Base-by-base conservation (phyloP, 2,113 vertebrate species). In the Chamaea fasciata region DNA sequence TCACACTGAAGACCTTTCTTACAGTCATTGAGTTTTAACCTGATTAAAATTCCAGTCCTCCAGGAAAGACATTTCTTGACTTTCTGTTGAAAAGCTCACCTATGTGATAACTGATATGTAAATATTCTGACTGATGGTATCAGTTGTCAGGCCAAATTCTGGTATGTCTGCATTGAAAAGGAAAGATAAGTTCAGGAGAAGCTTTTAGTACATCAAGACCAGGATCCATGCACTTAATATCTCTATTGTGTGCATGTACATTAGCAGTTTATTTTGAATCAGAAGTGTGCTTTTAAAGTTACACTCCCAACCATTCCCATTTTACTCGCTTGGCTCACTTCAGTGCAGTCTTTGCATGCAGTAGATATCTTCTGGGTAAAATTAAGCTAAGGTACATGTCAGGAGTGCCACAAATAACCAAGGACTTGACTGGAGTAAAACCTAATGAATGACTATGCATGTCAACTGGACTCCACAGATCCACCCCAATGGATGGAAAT, bases 251-350 rank as follows among this genome's bases (percentile, higher is more conserved):
- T 41, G 7, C 24, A 41, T 33, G 19, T n/a, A 33, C 15, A n/a
- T 49, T 31, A 73, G 20, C 42, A 64, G 30, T 22, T 68, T 76
- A 14, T 63, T 80, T 76, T 80, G 35, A 68, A 53, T 20, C 23
- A 42, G 35, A 71, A 56, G 2, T 13, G 2, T 64, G 11, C 10
- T 73, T 93, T 89, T 13, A 41, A 76, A 93, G 33, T 14, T 1
- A n/a, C 0, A 0, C 3, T 87, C 33, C 10, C 18, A 77, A 4
- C 6, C 7, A 47, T 16, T 2, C 17, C 13, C 19, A 23, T 30
- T 74, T 71, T 6, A 52, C 3, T 55, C 7, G 3, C 17, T 62
- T 37, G 30, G 15, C 21, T 92, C 21, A 10, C 7, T 20, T 68
- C 15, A 64, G 23, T 73, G 18, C 8, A 71, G 11, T 37, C 26